These are phyloP conservation scores for Papilio protenor DNA, from an alignment of 2,888 invertebrate species.

Conservation along the genomic window DNA sequence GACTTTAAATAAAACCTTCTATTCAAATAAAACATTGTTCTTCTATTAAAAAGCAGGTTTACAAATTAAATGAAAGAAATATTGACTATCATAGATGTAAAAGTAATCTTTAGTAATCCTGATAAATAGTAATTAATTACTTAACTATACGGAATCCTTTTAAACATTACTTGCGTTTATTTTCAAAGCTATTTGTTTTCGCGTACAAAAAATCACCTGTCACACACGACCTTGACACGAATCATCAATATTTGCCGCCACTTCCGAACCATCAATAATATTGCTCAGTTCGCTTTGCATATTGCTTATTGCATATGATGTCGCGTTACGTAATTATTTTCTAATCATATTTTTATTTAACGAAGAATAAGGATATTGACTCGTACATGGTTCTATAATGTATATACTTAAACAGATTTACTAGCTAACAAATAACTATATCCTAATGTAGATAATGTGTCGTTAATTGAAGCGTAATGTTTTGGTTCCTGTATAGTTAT, in stretches of 20 bases:
- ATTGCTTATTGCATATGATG: neutral
- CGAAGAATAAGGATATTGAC: neutral
- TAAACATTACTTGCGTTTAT: neutral
- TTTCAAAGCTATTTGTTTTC: conserved; percentile 26
- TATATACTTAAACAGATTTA: too few relatives aligned
- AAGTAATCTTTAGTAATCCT: neutral
- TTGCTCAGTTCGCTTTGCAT: neutral
- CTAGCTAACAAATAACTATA: too few relatives aligned
- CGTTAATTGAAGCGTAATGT: neutral
- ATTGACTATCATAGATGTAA: neutral
- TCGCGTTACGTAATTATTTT: neutral
- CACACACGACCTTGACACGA: conserved; percentile 36
- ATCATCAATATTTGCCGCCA: conserved; percentile 29
- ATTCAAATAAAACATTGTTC: neutral
- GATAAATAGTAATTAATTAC: neutral
- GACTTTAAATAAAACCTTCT: neutral
- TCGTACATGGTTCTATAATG: neutral
- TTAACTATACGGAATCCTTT: conserved; percentile 1
- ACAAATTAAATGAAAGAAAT: neutral
- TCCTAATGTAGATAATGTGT: neutral
- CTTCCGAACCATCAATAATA: conserved; percentile 23
- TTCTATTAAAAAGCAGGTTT: neutral
- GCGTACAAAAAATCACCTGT: conserved; percentile 19
- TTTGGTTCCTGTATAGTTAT: conserved; percentile 44
- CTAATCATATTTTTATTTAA: neutral